These are phyloP conservation scores for Latheticus oryzae DNA, from an alignment of 2,888 invertebrate species.

Conservation along the genomic window DNA sequence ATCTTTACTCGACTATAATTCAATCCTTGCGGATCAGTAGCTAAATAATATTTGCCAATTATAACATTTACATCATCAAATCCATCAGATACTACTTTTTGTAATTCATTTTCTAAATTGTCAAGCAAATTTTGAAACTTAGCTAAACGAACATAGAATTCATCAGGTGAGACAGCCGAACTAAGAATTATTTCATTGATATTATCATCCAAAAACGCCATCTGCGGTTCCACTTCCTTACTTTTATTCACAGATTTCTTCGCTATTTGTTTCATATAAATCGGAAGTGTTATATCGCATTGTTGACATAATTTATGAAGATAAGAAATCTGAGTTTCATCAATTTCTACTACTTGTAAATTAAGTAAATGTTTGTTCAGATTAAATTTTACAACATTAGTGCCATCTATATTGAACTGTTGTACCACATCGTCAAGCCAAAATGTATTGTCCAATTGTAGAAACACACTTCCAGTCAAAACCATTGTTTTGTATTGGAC, in stretches of 20 bases:
- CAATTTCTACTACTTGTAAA: conserved; percentile 63
- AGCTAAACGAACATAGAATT: conserved; percentile 67
- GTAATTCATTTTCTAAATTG: conserved; percentile 64
- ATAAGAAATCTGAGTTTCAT: conserved; percentile 67
- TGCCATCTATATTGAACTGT: conserved; percentile 66
- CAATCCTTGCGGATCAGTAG: conserved; percentile 66
- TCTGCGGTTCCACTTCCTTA: conserved; percentile 57
- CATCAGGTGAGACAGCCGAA: conserved; percentile 65
- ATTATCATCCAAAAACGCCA: conserved; percentile 68
- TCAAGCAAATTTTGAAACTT: conserved; percentile 64
- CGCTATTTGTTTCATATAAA: conserved; percentile 46
- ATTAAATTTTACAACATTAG: conserved; percentile 68
- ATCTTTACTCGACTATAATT: conserved; percentile 67
- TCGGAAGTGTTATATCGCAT: conserved; percentile 58
- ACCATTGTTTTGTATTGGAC: conserved; percentile 48
- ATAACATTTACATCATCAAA: conserved; percentile 46
- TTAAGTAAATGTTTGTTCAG: conserved; percentile 65
- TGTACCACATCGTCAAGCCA: conserved; percentile 75
- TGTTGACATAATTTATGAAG: conserved; percentile 67
- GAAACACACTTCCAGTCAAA: conserved; percentile 66
- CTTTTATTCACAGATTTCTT: conserved; percentile 24
- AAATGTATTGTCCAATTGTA: conserved; percentile 72
- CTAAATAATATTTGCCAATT: conserved; percentile 67
- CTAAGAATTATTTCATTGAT: conserved; percentile 66
- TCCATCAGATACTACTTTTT: conserved; percentile 41